Conservation (phyloP, 2,797 vertebrate genomes). For the Micrastur ruficollis region DNA sequence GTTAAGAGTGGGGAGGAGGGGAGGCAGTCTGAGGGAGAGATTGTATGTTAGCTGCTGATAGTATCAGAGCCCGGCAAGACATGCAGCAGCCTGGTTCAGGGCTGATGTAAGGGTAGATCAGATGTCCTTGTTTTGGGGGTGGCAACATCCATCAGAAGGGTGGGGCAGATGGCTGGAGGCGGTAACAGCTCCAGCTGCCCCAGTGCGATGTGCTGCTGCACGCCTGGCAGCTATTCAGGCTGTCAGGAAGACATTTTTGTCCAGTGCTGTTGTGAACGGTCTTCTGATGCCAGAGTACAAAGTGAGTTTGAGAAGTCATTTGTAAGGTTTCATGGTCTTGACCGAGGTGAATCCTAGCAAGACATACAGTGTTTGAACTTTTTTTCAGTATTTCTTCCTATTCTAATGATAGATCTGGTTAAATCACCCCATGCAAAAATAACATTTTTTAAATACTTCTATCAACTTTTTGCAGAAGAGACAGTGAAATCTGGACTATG, state of each 20-base stretch:
- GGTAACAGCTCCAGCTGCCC: not conserved
- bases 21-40: not conserved
- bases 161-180: slow-evolving; percentile 3
- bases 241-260: not conserved
- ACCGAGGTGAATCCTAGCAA: not conserved
- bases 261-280: not conserved
- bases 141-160: not conserved
- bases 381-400: not conserved
- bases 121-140: not conserved
- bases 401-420: not conserved
- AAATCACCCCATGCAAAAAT: not conserved
- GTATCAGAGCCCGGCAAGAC: not conserved
- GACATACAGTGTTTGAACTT: not conserved
- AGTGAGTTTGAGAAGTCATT: not conserved
- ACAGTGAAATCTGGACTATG: not conserved
- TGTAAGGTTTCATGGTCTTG: not conserved
- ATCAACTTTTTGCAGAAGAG: not conserved
- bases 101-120: not conserved
- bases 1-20: not conserved
- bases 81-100: not conserved
- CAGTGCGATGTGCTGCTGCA: not conserved
- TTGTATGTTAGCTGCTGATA: not conserved
- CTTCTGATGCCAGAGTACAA: not conserved
- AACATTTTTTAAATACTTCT: not conserved
- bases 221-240: not conserved